A percentile compares a stretch with the other conserved stretches of the same genome.
Evolutionary conservation across 1,140 invertebrate genomes (phyloP).

Genomic region (honey bee (Apis mellifera)): DNA sequence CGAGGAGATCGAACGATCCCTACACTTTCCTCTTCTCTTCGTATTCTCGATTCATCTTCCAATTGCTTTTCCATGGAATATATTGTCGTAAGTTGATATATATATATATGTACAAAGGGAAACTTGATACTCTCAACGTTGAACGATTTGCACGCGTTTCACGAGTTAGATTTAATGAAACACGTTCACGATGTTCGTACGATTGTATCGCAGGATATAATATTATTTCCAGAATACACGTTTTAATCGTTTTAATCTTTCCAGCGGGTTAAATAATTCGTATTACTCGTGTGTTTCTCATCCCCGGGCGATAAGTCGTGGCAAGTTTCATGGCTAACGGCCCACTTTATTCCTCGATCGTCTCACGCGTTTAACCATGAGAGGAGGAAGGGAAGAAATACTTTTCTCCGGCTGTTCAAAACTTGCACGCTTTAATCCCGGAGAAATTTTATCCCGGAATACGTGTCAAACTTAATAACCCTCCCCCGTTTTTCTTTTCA

Average conservation of each 20-base stretch:
- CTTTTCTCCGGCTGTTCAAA: neutral
- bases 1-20: too few relatives aligned
- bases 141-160: neutral
- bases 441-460: neutral
- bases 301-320: neutral
- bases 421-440: neutral
- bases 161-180: slow-evolving; percentile 39
- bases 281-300: slow-evolving; percentile 36
- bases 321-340: neutral
- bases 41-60: too few relatives aligned
- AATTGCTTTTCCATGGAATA: too few relatives aligned
- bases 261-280: slow-evolving; percentile 34
- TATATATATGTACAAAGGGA: too few relatives aligned
- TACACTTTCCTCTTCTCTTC: too few relatives aligned
- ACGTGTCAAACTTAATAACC: neutral
- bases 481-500: neutral
- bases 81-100: too few relatives aligned
- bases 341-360: slow-evolving; percentile 1
- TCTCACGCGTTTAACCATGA: neutral
- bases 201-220: neutral
- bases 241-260: slow-evolving; percentile 45
- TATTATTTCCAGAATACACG: neutral
- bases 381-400: neutral
- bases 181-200: slow-evolving; percentile 25
- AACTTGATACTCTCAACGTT: too few relatives aligned